Conservation (phyloP, 2,113 vertebrate genomes). For the Thomomys bottae region DNA sequence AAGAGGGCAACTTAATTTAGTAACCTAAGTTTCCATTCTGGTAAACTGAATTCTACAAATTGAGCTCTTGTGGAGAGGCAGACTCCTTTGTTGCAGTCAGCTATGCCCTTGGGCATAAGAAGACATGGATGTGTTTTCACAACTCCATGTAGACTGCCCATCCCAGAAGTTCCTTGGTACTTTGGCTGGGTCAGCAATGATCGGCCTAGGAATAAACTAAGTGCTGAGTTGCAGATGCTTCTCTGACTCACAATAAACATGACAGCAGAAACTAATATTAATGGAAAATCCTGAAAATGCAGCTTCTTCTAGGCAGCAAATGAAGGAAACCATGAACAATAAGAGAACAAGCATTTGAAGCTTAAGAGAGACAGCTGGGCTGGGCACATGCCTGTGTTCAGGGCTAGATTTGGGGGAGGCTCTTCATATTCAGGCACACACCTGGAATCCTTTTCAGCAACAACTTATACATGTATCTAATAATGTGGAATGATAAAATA, state of each 20-base stretch:
- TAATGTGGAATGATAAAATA: conserved; percentile 38
- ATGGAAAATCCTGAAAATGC: conserved; percentile 46
- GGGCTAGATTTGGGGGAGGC: not conserved
- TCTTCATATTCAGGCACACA: not conserved
- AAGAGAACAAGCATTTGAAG: not conserved
- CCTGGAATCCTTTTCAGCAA: not conserved
- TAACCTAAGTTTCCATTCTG: not conserved
- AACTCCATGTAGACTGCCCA: conserved; percentile 6
- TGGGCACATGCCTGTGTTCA: not conserved
- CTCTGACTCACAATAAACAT: conserved; percentile 54
- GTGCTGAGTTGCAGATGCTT: conserved; percentile 24
- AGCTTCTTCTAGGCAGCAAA: conserved; percentile 8
- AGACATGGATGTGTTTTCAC: not conserved
- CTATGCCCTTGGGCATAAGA: not conserved
- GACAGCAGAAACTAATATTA: conserved; percentile 55
- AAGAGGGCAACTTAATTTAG: no score
- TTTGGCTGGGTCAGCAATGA: not conserved
- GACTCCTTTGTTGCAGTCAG: not conserved
- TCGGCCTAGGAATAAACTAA: conserved; percentile 27
- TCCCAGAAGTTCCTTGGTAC: conserved; percentile 17
- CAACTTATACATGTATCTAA: not conserved
- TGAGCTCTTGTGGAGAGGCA: not conserved
- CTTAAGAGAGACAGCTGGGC: not conserved
- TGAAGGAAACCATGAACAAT: conserved; percentile 52
- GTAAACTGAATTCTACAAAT: not conserved